Percentiles rank a stretch among this genome's conserved stretches.
phyloP scores from a whole-genome alignment of 2,888 invertebrate genomes.

The Phania funesta region DNA sequence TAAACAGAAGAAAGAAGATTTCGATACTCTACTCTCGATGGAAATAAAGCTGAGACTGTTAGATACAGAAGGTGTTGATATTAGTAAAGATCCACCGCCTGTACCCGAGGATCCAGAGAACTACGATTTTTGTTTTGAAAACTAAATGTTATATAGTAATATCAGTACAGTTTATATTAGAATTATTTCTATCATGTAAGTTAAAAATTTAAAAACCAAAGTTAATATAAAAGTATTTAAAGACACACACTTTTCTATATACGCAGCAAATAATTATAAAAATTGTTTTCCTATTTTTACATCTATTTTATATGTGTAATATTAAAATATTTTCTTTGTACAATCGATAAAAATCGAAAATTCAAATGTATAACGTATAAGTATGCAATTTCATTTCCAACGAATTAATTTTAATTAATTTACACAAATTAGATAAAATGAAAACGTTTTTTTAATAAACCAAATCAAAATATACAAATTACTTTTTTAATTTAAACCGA shows the following conservation, averaged over 20 bases:
- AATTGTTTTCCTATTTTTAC: not conserved
- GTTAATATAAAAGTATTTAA: conserved; percentile 54
- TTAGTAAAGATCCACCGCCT: conserved; percentile 94
- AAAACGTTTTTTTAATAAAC: not conserved
- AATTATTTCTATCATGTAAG: not conserved
- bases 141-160: conserved; percentile 69
- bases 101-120: conserved; percentile 96
- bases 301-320: not conserved
- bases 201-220: conserved; percentile 50
- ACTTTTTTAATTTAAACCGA: not conserved
- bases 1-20: conserved; percentile 91
- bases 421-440: conserved; percentile 9
- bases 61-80: conserved; percentile 96
- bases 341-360: not conserved
- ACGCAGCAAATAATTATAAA: conserved; percentile 1
- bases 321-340: no score
- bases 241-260: conserved; percentile 31
- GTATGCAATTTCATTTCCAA: conserved; percentile 59
- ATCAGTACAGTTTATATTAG: not conserved
- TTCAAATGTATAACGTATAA: conserved; percentile 18
- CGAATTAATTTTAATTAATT: conserved; percentile 44
- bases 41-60: conserved; percentile 96
- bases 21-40: conserved; percentile 96
- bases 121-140: conserved; percentile 87
- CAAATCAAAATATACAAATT: not conserved